phyloP scores from a whole-genome alignment of 2,888 invertebrate species.

The Cerastoderma edule region DNA sequence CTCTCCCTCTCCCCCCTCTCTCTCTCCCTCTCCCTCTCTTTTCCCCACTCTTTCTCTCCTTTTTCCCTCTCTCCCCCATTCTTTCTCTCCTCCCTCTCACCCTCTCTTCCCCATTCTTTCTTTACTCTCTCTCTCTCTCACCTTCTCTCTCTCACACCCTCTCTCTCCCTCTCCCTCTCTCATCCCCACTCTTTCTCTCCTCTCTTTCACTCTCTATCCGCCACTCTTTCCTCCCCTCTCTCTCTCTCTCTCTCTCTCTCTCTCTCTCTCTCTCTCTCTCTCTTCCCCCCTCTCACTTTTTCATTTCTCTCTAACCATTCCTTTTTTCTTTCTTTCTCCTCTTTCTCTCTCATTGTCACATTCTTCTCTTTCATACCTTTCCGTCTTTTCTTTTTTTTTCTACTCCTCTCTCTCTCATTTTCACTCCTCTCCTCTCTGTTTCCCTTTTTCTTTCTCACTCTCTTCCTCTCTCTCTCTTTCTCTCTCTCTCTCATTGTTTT shows the following conservation, averaged over 20 bases:
- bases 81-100: background rate
- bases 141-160: too few species aligned
- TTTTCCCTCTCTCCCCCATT: too few species aligned
- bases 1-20: background rate
- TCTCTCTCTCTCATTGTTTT: too few species aligned
- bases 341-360: background rate
- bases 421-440: background rate
- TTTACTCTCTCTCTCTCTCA: too few species aligned
- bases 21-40: background rate
- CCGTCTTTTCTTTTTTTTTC: background rate
- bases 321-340: background rate
- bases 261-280: background rate
- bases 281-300: background rate
- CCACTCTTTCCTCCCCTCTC: too few species aligned
- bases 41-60: too few species aligned
- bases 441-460: background rate
- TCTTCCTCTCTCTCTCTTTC: too few species aligned
- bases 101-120: background rate
- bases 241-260: too few species aligned
- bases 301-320: background rate
- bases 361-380: too few species aligned
- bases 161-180: too few species aligned
- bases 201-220: background rate
- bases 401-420: too few species aligned
- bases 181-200: too few species aligned